Evolutionary conservation across 2,797 vertebrate species (phyloP).

Genomic region (Artibeus lituratus): DNA sequence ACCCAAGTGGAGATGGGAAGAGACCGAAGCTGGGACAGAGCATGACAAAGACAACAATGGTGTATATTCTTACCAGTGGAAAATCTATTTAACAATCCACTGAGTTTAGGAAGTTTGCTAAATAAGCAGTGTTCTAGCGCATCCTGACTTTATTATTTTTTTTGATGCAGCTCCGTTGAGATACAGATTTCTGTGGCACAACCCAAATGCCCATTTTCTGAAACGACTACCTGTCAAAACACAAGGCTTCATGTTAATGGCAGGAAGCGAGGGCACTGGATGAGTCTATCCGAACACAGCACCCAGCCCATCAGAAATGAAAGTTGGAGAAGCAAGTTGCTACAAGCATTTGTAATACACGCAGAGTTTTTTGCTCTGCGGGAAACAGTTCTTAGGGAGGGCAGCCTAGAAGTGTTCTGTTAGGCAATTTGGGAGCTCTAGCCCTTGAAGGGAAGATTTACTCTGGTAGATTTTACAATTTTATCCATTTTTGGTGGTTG

Average conservation of each 20-base stretch:
- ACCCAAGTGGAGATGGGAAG: background rate
- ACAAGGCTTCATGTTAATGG: conserved; percentile 67
- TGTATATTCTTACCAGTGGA: background rate
- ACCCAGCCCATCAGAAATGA: conserved; percentile 66
- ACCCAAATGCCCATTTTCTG: conserved; percentile 70
- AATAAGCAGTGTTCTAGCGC: conserved; percentile 12
- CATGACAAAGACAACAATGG: background rate
- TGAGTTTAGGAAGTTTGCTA: conserved; percentile 37
- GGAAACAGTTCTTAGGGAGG: conserved; percentile 81
- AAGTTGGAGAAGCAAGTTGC: conserved; percentile 75
- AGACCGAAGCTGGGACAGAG: background rate
- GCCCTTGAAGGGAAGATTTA: conserved; percentile 81
- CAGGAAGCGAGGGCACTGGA: conserved; percentile 52
- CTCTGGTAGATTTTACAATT: conserved; percentile 81
- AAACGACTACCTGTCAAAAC: conserved; percentile 70
- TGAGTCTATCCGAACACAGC: conserved; percentile 37
- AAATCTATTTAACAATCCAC: background rate
- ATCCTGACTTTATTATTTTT: background rate
- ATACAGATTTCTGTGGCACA: conserved; percentile 68
- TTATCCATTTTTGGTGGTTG: conserved; percentile 80
- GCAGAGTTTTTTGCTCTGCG: conserved; percentile 81
- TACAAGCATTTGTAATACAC: conserved; percentile 78
- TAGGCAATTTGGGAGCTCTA: conserved; percentile 80
- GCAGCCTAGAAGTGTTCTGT: conserved; percentile 79
- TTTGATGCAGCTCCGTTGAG: conserved; percentile 26